phyloP scores from a whole-genome alignment of 2,113 vertebrate genomes.

The Mirounga angustirostris region DNA sequence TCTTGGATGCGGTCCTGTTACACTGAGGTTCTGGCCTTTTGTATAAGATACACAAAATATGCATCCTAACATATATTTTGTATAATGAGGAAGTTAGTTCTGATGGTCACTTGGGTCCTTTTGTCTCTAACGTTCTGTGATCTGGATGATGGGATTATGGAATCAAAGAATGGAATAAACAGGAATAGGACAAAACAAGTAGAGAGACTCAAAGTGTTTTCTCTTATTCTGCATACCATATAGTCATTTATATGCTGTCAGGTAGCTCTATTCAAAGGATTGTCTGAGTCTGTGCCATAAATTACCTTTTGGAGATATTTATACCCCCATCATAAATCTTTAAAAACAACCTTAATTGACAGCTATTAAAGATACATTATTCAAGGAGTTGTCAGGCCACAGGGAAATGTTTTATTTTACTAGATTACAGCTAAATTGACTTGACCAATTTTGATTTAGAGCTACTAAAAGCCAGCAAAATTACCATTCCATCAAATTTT shows the following conservation, averaged over 20 bases:
- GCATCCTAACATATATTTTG: too few relatives aligned
- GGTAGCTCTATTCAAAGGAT: background rate
- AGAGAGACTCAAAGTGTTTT: background rate
- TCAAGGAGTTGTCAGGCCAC: conserved; percentile 64
- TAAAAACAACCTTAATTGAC: conserved; percentile 65
- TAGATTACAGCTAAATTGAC: conserved; percentile 77
- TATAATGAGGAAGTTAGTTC: too few relatives aligned
- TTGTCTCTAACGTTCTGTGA: background rate
- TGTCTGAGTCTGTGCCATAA: conserved; percentile 15
- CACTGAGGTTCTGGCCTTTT: background rate
- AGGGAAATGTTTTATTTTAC: conserved; percentile 73
- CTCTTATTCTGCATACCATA: background rate
- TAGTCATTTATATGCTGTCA: background rate
- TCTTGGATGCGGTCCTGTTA: background rate
- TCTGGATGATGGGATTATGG: background rate
- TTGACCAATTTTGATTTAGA: conserved; percentile 81
- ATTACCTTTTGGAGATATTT: conserved; percentile 48
- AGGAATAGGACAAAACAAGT: background rate
- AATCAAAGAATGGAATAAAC: background rate
- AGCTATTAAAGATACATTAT: conserved; percentile 75
- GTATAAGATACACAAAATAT: too few relatives aligned
- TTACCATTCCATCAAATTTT: conserved; percentile 57
- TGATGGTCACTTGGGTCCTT: too few relatives aligned
- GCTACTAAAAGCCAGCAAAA: conserved; percentile 70
- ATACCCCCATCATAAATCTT: conserved; percentile 48